Evolutionary conservation across 1,140 invertebrate genomes (phyloP).

Genomic region (Bombus pascuorum): DNA sequence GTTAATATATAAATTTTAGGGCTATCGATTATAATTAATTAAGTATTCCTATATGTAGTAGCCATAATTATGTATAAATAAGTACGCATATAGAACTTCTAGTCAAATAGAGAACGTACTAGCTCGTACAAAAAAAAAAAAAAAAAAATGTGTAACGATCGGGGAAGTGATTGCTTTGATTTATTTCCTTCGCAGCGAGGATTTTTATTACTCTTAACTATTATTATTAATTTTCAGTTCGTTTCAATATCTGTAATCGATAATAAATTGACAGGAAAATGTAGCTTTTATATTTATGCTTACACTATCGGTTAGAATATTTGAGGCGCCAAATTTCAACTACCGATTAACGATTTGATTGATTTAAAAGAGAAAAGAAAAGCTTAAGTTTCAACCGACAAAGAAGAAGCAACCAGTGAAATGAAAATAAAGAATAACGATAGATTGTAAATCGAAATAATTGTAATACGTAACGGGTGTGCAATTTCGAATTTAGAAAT

Average conservation of each 20-base stretch:
- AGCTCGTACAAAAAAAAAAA: constrained; percentile 7
- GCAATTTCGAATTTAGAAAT: constrained; percentile 8
- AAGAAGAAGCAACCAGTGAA: not conserved
- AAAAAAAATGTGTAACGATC: not conserved
- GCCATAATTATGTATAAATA: constrained; percentile 52
- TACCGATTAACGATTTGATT: not conserved
- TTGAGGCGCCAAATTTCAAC: not conserved
- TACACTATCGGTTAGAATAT: not conserved
- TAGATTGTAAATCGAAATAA: not conserved
- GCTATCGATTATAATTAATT: constrained; percentile 44
- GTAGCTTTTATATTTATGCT: not conserved
- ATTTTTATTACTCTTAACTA: constrained; percentile 1
- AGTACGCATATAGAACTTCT: constrained; percentile 48
- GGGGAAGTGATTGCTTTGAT: not conserved
- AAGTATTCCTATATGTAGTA: constrained; percentile 50
- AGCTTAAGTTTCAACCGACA: not conserved
- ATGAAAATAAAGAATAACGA: not conserved
- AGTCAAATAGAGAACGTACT: constrained; percentile 47
- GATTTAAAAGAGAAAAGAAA: not conserved
- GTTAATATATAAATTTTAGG: constrained; percentile 45
- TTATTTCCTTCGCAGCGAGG: not conserved
- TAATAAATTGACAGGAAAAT: not conserved
- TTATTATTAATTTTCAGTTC: not conserved
- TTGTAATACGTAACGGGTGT: constrained; percentile 4
- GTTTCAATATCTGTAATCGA: not conserved